Evolutionary conservation across 2,888 invertebrate genomes (phyloP).

Genomic region (Taenaris catops): DNA sequence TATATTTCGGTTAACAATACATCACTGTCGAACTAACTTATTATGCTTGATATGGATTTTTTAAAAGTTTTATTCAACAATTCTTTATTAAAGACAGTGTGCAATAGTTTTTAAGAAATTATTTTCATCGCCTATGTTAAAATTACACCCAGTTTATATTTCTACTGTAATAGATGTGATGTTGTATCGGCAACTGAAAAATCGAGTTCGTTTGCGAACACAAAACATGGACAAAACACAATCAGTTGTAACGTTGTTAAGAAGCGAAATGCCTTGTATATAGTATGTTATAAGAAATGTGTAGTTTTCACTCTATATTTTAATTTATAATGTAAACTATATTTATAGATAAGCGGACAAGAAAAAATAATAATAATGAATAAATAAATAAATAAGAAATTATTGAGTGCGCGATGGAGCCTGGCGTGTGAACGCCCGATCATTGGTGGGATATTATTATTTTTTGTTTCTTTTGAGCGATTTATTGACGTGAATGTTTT

Average conservation of each 20-base stretch:
- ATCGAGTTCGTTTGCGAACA: conserved; percentile 17
- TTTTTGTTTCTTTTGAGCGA: conserved; percentile 30
- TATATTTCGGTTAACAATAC: too few species aligned
- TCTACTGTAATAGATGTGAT: too few species aligned
- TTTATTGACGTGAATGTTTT: conserved; percentile 32
- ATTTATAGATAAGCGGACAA: conserved; percentile 65
- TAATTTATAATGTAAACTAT: conserved; percentile 74
- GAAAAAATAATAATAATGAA: conserved; percentile 56
- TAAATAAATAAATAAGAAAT: conserved; percentile 30
- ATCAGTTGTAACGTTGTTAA: conserved; percentile 36
- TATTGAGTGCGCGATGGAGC: conserved; percentile 38
- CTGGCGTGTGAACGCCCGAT: conserved; percentile 37
- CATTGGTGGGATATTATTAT: conserved; percentile 20
- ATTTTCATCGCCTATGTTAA: too few species aligned
- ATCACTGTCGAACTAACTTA: too few species aligned
- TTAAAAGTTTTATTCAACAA: too few species aligned
- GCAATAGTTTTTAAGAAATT: too few species aligned
- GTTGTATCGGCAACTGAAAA: too few species aligned
- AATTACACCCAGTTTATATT: too few species aligned
- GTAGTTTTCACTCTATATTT: conserved; percentile 76
- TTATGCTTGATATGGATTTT: too few species aligned
- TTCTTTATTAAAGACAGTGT: too few species aligned
- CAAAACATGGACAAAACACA: conserved; percentile 34
- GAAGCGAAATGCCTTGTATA: conserved; percentile 72
- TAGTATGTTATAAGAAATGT: conserved; percentile 66